Evolutionary conservation across 2,888 invertebrate species (phyloP).

Genomic region (Nephrocerus scutellatus): DNA sequence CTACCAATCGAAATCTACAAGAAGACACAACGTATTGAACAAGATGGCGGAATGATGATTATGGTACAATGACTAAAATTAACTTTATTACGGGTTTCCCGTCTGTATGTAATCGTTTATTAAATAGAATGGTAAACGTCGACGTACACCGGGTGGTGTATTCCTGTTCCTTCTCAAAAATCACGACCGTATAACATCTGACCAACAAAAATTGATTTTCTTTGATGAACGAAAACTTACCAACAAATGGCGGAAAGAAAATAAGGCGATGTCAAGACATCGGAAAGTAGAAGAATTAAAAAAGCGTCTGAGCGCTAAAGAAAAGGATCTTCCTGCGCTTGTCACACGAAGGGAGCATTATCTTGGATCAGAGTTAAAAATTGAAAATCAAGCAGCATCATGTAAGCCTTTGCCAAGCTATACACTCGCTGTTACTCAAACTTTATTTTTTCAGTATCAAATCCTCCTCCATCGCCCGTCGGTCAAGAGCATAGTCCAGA

Average conservation of each 20-base stretch:
- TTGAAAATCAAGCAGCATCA: slow-evolving; percentile 35
- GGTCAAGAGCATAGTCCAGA: slow-evolving; percentile 61
- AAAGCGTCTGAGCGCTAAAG: slow-evolving; percentile 51
- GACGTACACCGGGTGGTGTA: slow-evolving; percentile 81
- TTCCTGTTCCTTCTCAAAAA: slow-evolving; percentile 75
- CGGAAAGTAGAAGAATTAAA: slow-evolving; percentile 62
- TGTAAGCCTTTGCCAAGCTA: slow-evolving; percentile 23
- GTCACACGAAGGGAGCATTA: slow-evolving; percentile 36
- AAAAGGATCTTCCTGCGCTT: slow-evolving; percentile 39
- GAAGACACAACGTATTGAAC: slow-evolving; percentile 75
- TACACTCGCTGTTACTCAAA: background rate
- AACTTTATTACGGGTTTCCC: background rate
- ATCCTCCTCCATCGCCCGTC: slow-evolving; percentile 77
- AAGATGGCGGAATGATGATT: slow-evolving; percentile 78
- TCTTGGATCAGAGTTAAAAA: slow-evolving; percentile 30
- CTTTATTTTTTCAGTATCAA: slow-evolving; percentile 44
- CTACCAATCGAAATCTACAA: slow-evolving; percentile 68
- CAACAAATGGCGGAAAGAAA: slow-evolving; percentile 52
- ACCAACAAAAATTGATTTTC: slow-evolving; percentile 63
- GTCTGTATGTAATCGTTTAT: background rate
- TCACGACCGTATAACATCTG: slow-evolving; percentile 59
- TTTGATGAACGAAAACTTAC: slow-evolving; percentile 56
- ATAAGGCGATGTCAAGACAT: slow-evolving; percentile 53
- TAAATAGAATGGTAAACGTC: slow-evolving; percentile 60
- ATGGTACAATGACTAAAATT: slow-evolving; percentile 51